Percentiles rank a stretch among this genome's conserved stretches.
Conservation (phyloP, 37 sponge, comb jelly and placozoan species). For the Aphrocallistes beatrix region DNA sequence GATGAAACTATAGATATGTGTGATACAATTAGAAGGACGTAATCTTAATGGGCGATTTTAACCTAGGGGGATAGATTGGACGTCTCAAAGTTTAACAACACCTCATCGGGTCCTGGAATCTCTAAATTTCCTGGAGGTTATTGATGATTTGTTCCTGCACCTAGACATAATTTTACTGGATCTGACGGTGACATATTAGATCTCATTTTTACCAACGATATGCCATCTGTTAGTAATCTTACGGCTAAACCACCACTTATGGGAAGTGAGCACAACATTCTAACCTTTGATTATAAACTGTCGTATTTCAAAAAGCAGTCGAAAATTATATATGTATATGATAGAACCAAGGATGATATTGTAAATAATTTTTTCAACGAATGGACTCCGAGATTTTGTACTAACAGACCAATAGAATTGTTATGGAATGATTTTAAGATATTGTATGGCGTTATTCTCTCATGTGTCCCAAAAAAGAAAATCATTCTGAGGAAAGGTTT, state of each 20-base stretch:
- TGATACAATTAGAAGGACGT: background rate
- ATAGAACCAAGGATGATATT: background rate
- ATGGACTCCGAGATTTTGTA: background rate
- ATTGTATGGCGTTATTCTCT: background rate
- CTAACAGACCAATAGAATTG: background rate
- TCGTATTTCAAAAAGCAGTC: background rate
- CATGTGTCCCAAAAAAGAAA: background rate
- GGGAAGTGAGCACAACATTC: background rate
- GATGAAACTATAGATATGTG: background rate
- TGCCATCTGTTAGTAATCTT: background rate
- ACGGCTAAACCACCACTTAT: background rate
- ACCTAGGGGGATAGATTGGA: background rate
- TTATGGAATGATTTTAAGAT: background rate
- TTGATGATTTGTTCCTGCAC: background rate
- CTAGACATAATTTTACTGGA: background rate
- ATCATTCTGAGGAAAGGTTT: background rate
- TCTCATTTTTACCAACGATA: slow-evolving; percentile 8
- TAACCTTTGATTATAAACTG: background rate
- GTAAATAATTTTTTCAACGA: background rate
- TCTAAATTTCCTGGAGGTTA: background rate
- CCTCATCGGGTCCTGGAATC: background rate
- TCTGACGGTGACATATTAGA: background rate
- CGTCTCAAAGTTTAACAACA: background rate
- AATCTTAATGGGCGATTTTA: background rate
- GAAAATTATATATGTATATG: background rate